Evolutionary conservation across 2,888 invertebrate species (phyloP).

Genomic region (Cryptocheilus praepositus): DNA sequence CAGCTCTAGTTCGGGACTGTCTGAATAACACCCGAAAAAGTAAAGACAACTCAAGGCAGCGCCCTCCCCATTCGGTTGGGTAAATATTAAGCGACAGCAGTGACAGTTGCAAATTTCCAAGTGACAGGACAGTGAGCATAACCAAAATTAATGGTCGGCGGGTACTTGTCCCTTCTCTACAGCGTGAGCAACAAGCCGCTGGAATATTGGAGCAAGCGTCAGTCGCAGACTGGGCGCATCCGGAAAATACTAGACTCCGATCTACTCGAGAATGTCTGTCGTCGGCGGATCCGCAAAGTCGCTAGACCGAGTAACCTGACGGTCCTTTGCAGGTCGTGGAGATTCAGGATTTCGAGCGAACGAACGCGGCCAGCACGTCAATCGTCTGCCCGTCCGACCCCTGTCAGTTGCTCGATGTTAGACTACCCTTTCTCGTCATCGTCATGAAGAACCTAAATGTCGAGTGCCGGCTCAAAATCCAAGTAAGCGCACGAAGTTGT

Average conservation of each 20-base stretch:
- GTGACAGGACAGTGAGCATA: slow-evolving; percentile 4
- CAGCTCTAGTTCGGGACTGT: too few species aligned
- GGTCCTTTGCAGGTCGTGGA: slow-evolving; percentile 86
- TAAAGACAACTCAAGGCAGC: too few species aligned
- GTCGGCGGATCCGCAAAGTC: background rate
- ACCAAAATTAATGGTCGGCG: slow-evolving; percentile 75
- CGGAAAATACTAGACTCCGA: slow-evolving; percentile 55
- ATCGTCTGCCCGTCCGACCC: slow-evolving; percentile 95
- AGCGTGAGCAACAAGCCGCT: slow-evolving; percentile 90
- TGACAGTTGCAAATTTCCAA: too few species aligned
- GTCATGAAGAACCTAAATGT: slow-evolving; percentile 96
- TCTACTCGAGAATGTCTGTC: slow-evolving; percentile 59
- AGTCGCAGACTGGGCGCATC: slow-evolving; percentile 55
- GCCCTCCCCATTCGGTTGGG: too few species aligned
- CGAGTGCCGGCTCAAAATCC: slow-evolving; percentile 96
- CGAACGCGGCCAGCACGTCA: slow-evolving; percentile 94
- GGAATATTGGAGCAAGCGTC: slow-evolving; percentile 89
- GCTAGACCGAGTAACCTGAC: background rate
- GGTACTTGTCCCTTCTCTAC: slow-evolving; percentile 88
- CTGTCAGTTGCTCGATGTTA: slow-evolving; percentile 92
- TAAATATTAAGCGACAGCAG: too few species aligned
- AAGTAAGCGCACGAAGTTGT: slow-evolving; percentile 77
- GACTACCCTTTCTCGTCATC: slow-evolving; percentile 94
- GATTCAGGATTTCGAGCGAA: slow-evolving; percentile 91
- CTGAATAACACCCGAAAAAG: too few species aligned